phyloP scores from a whole-genome alignment of 1,140 invertebrate genomes.

The Drosophila erecta region DNA sequence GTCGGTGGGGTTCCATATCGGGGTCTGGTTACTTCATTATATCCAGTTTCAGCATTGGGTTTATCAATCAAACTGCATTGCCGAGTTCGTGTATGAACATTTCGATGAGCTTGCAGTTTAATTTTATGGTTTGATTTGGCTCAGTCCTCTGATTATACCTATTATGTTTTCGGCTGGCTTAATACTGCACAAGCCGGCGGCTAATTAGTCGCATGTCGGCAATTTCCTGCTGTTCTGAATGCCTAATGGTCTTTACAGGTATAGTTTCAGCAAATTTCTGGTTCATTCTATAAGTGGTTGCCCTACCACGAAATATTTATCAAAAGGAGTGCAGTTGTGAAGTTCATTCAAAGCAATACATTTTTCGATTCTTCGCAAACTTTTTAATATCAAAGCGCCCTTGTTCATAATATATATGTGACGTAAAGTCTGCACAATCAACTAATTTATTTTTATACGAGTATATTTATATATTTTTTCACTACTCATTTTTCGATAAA shows the following conservation, averaged over 20 bases:
- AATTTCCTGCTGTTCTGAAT: neutral
- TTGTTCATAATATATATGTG: no score
- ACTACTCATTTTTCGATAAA: neutral
- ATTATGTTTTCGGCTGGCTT: slow-evolving; percentile 14
- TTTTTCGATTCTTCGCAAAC: no score
- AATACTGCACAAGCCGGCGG: slow-evolving; percentile 19
- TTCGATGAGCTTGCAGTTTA: slow-evolving; percentile 58
- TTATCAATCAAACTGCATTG: slow-evolving; percentile 67
- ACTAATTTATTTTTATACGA: no score
- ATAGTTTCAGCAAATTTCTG: neutral
- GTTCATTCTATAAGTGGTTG: no score
- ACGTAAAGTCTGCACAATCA: no score
- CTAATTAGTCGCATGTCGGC: slow-evolving; percentile 25
- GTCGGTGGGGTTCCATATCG: slow-evolving; percentile 8
- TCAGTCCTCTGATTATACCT: slow-evolving; percentile 13
- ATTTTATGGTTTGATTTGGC: slow-evolving; percentile 57
- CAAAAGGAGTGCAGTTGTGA: no score
- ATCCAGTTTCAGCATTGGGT: slow-evolving; percentile 17
- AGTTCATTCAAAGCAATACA: no score
- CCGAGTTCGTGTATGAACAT: slow-evolving; percentile 46
- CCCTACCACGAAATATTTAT: no score
- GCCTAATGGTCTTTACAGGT: neutral
- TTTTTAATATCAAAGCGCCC: no score
- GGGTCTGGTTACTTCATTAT: slow-evolving; percentile 66
- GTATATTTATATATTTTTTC: neutral